A percentile compares a stretch with the other conserved stretches of the same genome.
Evolutionary conservation across 1,140 invertebrate genomes (phyloP).

Genomic region (Sinella curviseta): DNA sequence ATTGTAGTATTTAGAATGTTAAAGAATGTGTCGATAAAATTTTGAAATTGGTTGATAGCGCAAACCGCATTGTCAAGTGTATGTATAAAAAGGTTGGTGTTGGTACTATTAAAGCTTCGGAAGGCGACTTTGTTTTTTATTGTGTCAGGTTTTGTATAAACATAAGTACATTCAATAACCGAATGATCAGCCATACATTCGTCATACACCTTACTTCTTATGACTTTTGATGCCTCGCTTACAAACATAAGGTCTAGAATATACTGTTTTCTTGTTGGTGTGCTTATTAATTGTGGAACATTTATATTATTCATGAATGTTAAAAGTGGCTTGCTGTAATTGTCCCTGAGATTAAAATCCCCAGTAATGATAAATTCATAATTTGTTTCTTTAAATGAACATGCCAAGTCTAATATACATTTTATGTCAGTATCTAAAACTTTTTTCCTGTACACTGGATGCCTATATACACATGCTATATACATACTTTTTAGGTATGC

Average conservation of each 20-base stretch:
- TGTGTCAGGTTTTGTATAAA: no score
- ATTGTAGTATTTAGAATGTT: no score
- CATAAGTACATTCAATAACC: no score
- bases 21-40: no score
- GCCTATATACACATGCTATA: neutral
- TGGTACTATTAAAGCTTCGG: no score
- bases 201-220: no score
- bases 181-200: no score
- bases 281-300: neutral
- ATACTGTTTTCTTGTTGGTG: neutral
- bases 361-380: neutral
- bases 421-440: no score
- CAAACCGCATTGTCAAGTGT: no score
- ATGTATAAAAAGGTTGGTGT: no score
- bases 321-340: neutral
- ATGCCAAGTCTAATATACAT: neutral
- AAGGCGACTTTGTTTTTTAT: no score
- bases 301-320: neutral
- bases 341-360: neutral
- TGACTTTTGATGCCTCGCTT: neutral
- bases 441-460: neutral
- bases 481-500: neutral
- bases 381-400: neutral
- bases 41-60: no score
- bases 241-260: neutral